Percentiles rank a stretch among this genome's conserved stretches.
Evolutionary conservation across 2,888 invertebrate species (phyloP).

Genomic region (Nomada ferruginata): DNA sequence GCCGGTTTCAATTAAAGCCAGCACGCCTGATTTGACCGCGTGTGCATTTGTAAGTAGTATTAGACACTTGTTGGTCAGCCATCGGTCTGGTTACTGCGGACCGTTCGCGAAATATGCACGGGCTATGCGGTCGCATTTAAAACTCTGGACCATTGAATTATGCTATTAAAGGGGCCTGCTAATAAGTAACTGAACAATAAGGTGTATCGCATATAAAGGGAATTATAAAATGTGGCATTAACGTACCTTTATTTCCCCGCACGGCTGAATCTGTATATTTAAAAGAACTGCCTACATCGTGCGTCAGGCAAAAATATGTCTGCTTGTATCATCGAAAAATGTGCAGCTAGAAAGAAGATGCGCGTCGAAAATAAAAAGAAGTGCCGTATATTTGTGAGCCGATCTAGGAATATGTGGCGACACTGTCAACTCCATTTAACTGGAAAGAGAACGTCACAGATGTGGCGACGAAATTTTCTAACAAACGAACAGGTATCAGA

Average conservation of each 20-base stretch:
- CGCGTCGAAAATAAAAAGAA: background rate
- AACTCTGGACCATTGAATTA: too few relatives aligned
- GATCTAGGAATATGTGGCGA: background rate
- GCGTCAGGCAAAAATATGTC: too few relatives aligned
- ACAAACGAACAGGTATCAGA: constrained; percentile 2
- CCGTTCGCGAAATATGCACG: background rate
- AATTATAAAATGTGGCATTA: too few relatives aligned
- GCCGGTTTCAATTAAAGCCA: background rate
- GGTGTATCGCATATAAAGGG: too few relatives aligned
- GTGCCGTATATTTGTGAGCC: background rate
- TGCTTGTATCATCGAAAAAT: too few relatives aligned
- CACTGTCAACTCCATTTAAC: background rate
- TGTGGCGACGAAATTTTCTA: background rate
- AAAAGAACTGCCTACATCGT: too few relatives aligned
- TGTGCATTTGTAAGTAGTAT: constrained; percentile 39
- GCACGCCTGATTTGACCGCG: background rate
- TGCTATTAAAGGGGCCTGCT: too few relatives aligned
- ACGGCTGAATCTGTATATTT: too few relatives aligned
- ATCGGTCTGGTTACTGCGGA: background rate
- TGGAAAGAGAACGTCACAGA: background rate
- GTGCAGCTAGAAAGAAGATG: too few relatives aligned
- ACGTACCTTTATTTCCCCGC: too few relatives aligned
- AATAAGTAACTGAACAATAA: too few relatives aligned
- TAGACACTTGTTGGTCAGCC: constrained; percentile 54
- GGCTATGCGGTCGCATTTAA: constrained; percentile 1